Evolutionary conservation across 2,113 vertebrate genomes (phyloP), one percentile per base, ranked within the genome.

Genomic region (Coturnix japonica): DNA sequence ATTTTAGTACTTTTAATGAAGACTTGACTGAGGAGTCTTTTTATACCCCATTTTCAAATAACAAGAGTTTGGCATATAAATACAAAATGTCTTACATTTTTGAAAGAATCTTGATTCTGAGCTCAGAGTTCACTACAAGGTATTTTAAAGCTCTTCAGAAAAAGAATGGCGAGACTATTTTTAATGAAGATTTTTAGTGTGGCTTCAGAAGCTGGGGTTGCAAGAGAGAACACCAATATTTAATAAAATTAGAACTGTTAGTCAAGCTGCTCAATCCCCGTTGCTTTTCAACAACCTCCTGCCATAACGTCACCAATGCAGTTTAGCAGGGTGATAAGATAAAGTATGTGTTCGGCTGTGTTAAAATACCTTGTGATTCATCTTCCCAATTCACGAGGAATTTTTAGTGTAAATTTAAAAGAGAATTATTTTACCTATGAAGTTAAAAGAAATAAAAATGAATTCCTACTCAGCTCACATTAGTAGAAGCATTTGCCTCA

Each of bases 391-490:
- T 73, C 46, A 59, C 73, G 31, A 73, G 49, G 33, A 11, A 6
- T 12, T 85, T 90, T 93, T 69, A 57, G 51, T 59, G 35, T 57
- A 77, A 91, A 75, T 65, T n/a, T 21, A 76, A 66, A 92, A 79
- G 33, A 89, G 73, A 87, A 93, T 43, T 25, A 73, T 87, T 93
- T 92, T 80, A 64, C 12, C 13, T 22, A 23, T 2, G 17, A 65
- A 56, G 60, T 59, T 85, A 13, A 37, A 41, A 35, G 60, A 81
- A 71, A 73, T 64, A 89, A 83, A 71, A 39, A 17, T 16, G 66
- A 87, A 59, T 89, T 94, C 41, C 44, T 35, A 65, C 41, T 87
- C 71, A 82, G 28, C 60, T 79, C 75, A 85, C 87, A 74, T 76
- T 64, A 87, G 84, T 72, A 79, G 80, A 73, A 2, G 2, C 2